A percentile compares a stretch with the other conserved stretches of the same genome.
These are phyloP conservation scores for Gryllus bimaculatus DNA, from an alignment of 1,140 invertebrate genomes.

Conservation along the genomic window DNA sequence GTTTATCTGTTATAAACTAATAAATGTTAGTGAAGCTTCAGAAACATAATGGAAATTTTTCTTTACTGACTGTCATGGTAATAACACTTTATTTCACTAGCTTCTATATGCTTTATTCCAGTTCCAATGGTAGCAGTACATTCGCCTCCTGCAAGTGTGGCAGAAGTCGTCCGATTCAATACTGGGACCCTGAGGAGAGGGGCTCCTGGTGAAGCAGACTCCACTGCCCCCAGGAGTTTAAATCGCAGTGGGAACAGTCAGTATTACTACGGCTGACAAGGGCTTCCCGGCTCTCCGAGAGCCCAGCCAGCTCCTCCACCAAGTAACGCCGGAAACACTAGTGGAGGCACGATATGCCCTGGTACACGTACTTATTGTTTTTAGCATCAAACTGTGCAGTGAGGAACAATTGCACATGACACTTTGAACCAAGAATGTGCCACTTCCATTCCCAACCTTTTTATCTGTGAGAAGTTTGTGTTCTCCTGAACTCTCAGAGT, in stretches of 20 bases:
- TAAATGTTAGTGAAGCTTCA: too few species aligned
- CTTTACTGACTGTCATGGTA: too few species aligned
- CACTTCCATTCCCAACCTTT: not conserved
- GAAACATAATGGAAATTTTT: too few species aligned
- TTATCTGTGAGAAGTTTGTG: not conserved
- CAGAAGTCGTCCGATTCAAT: slow-evolving; percentile 23
- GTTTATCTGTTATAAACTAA: too few species aligned
- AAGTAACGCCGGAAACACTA: not conserved
- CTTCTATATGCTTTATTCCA: slow-evolving; percentile 27
- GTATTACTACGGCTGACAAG: slow-evolving; percentile 51
- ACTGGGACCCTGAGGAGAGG: slow-evolving; percentile 22
- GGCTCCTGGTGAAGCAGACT: slow-evolving; percentile 36
- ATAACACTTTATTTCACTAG: too few species aligned
- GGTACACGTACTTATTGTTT: slow-evolving; percentile 21
- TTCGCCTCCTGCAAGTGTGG: slow-evolving; percentile 24
- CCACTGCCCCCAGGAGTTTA: slow-evolving; percentile 40
- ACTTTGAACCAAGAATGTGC: not conserved
- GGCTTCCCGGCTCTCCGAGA: slow-evolving; percentile 25
- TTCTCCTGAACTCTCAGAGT: not conserved
- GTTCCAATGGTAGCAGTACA: slow-evolving; percentile 35
- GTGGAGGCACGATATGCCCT: slow-evolving; percentile 15
- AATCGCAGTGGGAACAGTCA: slow-evolving; percentile 39
- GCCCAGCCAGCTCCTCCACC: not conserved
- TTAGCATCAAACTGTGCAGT: slow-evolving; percentile 10
- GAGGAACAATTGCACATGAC: not conserved